Evolutionary conservation across 1,140 invertebrate genomes (phyloP), one percentile per base, ranked within the genome.

Genomic region (Aphis craccivora): DNA sequence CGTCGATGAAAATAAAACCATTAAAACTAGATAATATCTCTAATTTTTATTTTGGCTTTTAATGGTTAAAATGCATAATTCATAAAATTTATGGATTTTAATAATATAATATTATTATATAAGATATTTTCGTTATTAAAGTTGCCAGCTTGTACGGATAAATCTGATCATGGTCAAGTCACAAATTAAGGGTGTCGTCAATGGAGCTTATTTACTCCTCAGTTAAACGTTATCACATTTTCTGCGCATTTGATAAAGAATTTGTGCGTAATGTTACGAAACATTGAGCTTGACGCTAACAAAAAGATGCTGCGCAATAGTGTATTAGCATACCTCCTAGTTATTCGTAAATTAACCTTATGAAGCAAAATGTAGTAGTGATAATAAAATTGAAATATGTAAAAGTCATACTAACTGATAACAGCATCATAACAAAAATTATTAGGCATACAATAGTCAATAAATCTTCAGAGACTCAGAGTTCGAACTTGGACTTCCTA

Each of bases 331-430:
- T 9, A 84, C 40, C 83, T 43, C 40, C 83, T 43, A 25, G n/a
- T 76, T 35, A 35, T 18, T 18, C 1, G 0, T 76, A 76, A n/a
- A 76, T n/a, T 2, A 76, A 18, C 6, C 9, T 76, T 76, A 35
- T 8, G 83, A 84, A 84, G 83, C 22, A 40, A 84, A 76, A 76
- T 35, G 43, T 30, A n/a, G n/a, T 84, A 48, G 23, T 89, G 88
- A 89, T 89, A n/a, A 76, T 76, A 76, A 76, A n/a, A 76, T 76
- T 76, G 37, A 53, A 89, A 89, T 51, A 89, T 40, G 35, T 89
- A 89, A 89, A 89, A 76, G 90, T 91, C 90, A 76, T 91, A 91
- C 40, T 91, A 1, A 7, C 90, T 91, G 90, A 91, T 91, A 91
- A 91, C 35, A 40, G 43, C 37, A 37, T 91, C 23, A 37, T 43